A percentile compares a stretch with the other conserved stretches of the same genome.
Evolutionary conservation across 2,797 vertebrate genomes (phyloP).

Genomic region (Petrocephalus schoutedeni): DNA sequence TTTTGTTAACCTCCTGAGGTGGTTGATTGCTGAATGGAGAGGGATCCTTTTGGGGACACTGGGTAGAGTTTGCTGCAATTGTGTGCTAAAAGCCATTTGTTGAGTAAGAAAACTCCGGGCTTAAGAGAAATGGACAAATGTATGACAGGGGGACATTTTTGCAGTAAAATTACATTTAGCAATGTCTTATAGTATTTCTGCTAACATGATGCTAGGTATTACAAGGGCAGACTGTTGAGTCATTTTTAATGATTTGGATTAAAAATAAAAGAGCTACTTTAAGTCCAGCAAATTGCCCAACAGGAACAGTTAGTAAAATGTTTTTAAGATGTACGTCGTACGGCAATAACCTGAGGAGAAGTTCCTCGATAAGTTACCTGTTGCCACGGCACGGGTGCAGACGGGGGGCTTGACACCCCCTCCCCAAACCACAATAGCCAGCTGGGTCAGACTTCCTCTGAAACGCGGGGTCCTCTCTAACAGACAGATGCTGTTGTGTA

Average conservation of each 20-base stretch:
- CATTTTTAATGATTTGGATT: neutral
- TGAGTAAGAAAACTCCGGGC: slow-evolving; percentile 38
- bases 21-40: slow-evolving; percentile 48
- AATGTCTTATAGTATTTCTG: neutral
- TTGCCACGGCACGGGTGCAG: neutral
- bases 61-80: slow-evolving; percentile 34
- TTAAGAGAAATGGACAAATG: neutral
- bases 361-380: neutral
- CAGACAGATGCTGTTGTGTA: slow-evolving; percentile 6
- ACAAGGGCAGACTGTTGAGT: neutral
- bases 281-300: neutral
- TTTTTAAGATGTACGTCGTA: neutral
- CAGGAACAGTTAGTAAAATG: neutral
- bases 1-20: slow-evolving; percentile 32
- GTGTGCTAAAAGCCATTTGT: slow-evolving; percentile 43
- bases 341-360: neutral
- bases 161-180: neutral
- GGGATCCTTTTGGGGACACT: slow-evolving; percentile 39
- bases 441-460: neutral
- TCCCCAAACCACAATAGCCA: neutral
- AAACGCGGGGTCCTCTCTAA: neutral
- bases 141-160: neutral
- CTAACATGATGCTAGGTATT: neutral
- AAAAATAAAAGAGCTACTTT: neutral
- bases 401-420: neutral